Evolutionary conservation across 2,797 vertebrate genomes (phyloP).

Genomic region (Fundulus diaphanus): DNA sequence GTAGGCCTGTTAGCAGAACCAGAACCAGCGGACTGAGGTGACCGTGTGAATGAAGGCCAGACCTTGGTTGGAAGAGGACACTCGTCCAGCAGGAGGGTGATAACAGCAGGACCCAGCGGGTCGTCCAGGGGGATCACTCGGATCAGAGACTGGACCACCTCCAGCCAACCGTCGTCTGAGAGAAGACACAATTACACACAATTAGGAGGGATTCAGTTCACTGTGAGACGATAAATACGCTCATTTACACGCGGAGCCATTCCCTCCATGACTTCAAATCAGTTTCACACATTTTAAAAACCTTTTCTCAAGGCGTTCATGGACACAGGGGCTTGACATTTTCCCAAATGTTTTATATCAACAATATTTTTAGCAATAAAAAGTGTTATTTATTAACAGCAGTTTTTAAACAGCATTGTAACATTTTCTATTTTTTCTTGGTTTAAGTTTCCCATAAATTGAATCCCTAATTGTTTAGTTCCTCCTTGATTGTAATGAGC

Average conservation of each 20-base stretch:
- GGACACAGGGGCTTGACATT: neutral
- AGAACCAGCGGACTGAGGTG: too few species aligned
- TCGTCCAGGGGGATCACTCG: conserved; percentile 98
- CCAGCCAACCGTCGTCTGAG: conserved; percentile 97
- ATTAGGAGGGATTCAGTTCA: too few species aligned
- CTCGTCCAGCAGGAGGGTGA: conserved; percentile 96
- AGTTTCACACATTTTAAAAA: neutral
- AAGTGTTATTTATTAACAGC: neutral
- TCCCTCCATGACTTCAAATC: neutral
- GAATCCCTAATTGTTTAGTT: neutral
- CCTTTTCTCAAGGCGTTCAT: neutral
- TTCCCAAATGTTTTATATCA: neutral
- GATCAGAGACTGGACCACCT: conserved; percentile 98
- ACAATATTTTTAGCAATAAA: neutral
- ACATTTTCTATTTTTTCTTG: neutral
- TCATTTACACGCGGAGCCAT: too few species aligned
- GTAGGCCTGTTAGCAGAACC: too few species aligned
- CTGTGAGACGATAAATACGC: too few species aligned
- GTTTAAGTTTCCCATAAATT: neutral
- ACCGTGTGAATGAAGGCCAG: neutral
- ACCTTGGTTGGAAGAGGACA: conserved; percentile 98
- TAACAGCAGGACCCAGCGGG: conserved; percentile 97
- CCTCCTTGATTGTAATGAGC: neutral
- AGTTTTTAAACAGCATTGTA: neutral
- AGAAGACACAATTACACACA: conserved; percentile 12